These are phyloP conservation scores for Heliconius congener DNA, from an alignment of 1,140 invertebrate species.

Conservation along the genomic window DNA sequence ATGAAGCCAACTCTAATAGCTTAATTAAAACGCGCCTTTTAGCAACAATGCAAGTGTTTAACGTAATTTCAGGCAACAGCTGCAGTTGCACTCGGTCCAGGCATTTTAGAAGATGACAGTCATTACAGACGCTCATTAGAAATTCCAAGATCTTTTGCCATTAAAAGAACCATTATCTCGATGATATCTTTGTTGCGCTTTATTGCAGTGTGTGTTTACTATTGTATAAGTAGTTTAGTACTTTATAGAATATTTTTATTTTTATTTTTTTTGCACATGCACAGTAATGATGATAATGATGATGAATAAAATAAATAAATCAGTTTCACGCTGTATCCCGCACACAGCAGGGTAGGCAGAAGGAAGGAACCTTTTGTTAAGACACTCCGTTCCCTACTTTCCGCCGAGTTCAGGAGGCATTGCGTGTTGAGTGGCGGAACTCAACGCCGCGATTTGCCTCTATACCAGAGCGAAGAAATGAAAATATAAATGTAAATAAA, in stretches of 20 bases:
- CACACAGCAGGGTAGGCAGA: too few relatives aligned
- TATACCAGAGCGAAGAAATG: too few relatives aligned
- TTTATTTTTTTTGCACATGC: too few relatives aligned
- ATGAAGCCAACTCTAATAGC: neutral
- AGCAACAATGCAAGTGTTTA: slow-evolving; percentile 20
- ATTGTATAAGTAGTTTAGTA: neutral
- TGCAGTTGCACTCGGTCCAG: slow-evolving; percentile 23
- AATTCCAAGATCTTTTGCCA: slow-evolving; percentile 13
- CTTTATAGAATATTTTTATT: neutral
- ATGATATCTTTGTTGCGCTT: slow-evolving; percentile 10
- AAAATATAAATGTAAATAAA: too few relatives aligned
- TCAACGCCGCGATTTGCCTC: too few relatives aligned
- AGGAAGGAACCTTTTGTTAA: too few relatives aligned
- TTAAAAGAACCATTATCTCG: slow-evolving; percentile 23
- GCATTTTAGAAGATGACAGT: slow-evolving; percentile 24
- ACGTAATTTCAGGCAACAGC: slow-evolving; percentile 15
- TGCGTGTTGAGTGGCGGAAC: too few relatives aligned
- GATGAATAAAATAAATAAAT: too few relatives aligned
- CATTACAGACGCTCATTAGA: slow-evolving; percentile 25
- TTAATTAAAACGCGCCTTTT: slow-evolving; percentile 18
- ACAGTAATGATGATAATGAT: too few relatives aligned
- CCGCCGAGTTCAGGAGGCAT: too few relatives aligned
- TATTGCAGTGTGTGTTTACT: neutral
- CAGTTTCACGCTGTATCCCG: too few relatives aligned
- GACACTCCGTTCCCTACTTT: too few relatives aligned